Evolutionary conservation across 2,888 invertebrate genomes (phyloP).

Genomic region (Apamea epomidion): DNA sequence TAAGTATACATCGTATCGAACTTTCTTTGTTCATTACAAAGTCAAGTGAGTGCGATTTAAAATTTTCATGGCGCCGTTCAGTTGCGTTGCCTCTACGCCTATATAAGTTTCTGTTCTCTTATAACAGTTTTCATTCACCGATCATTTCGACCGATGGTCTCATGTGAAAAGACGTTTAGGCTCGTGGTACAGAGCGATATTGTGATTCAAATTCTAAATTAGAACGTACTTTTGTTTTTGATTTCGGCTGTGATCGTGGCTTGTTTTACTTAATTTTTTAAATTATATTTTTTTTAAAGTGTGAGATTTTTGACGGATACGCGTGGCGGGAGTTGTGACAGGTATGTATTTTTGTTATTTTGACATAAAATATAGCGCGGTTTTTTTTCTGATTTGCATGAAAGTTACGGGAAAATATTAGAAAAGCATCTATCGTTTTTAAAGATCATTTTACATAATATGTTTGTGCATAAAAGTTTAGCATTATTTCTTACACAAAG

Average conservation of each 20-base stretch:
- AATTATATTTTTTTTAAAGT: slow-evolving; percentile 45
- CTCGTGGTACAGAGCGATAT: slow-evolving; percentile 48
- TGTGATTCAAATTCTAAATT: slow-evolving; percentile 64
- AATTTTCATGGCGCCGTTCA: slow-evolving; percentile 63
- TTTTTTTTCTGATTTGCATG: not conserved
- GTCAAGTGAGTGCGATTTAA: slow-evolving; percentile 67
- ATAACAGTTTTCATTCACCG: slow-evolving; percentile 70
- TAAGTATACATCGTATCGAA: slow-evolving; percentile 24
- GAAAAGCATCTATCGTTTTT: not conserved
- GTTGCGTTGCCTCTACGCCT: slow-evolving; percentile 63
- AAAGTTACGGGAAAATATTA: not conserved
- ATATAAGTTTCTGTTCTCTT: slow-evolving; percentile 75
- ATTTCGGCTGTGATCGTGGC: slow-evolving; percentile 60
- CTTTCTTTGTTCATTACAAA: slow-evolving; percentile 68
- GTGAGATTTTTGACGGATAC: slow-evolving; percentile 56
- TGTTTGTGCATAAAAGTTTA: not conserved
- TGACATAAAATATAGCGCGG: not conserved
- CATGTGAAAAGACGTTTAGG: slow-evolving; percentile 70
- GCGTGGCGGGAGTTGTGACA: slow-evolving; percentile 63
- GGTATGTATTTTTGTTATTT: slow-evolving; percentile 65
- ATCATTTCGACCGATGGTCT: slow-evolving; percentile 79
- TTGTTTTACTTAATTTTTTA: slow-evolving; percentile 52
- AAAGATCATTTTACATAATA: not conserved
- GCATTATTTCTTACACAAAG: not conserved
- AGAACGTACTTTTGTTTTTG: slow-evolving; percentile 49